A percentile compares a stretch with the other conserved stretches of the same genome.
Evolutionary conservation across 2,797 vertebrate genomes (phyloP).

Genomic region (Kryptopterus vitreolus): DNA sequence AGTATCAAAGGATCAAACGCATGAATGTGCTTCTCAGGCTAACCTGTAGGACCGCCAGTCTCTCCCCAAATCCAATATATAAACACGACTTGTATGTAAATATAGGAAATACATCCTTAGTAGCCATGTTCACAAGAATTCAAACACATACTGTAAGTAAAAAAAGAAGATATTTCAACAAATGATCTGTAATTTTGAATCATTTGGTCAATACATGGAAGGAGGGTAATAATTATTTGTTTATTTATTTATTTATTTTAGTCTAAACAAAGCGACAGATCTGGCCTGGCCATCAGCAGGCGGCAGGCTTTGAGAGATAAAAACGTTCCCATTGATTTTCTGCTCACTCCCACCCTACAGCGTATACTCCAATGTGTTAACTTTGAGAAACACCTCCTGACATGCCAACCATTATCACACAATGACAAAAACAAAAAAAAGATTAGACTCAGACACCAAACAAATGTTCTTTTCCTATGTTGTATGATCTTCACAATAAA

Average conservation of each 20-base stretch:
- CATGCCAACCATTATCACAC: slow-evolving; percentile 8
- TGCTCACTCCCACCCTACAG: slow-evolving; percentile 37
- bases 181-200: slow-evolving; percentile 20
- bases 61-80: not conserved
- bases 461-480: not conserved
- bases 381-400: slow-evolving; percentile 36
- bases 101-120: not conserved
- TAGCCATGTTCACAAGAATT: not conserved
- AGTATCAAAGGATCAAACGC: slow-evolving; percentile 38
- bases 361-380: slow-evolving; percentile 34
- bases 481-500: not conserved
- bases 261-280: slow-evolving; percentile 29
- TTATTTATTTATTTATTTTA: no score
- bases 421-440: not conserved
- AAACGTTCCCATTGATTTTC: slow-evolving; percentile 47
- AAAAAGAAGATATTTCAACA: not conserved
- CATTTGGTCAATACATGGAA: not conserved
- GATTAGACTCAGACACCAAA: not conserved
- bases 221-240: slow-evolving; percentile 27
- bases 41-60: not conserved
- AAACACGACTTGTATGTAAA: not conserved
- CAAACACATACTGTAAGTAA: not conserved
- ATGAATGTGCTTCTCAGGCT: not conserved
- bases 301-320: slow-evolving; percentile 45
- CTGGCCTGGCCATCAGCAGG: slow-evolving; percentile 28